Evolutionary conservation across 2,888 invertebrate species (phyloP), one percentile per base, ranked within the genome.

Genomic region (Bhutanitis thaidina): DNA sequence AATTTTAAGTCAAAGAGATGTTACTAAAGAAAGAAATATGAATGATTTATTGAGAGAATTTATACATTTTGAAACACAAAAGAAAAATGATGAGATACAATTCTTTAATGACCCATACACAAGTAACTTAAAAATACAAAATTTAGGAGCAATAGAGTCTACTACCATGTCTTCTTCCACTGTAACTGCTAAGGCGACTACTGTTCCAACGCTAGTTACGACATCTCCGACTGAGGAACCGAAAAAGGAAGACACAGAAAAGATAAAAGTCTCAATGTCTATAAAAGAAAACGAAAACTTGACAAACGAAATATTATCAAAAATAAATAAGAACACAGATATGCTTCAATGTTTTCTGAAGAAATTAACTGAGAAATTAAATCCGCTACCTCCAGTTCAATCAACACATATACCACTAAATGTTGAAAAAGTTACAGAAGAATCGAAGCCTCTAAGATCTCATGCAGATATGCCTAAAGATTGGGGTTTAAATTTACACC

Each of bases 271-370:
- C 1, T 51, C 76, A 1, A 60, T 57, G 0, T 67, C 69, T 0
- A 74, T 81, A 8, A 67, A 76, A 47, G 62, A 64, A 45, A 80
- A 80, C n/a, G 77, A 78, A 1, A 74, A 75, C 14, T 43, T 80
- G 7, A 83, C 84, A 0, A 70, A 70, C 13, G 71, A 75, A 55
- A 79, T 88, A 12, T 53, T 88, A 13, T 68, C 65, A n/a, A 81
- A 80, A 56, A 77, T 87, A 0, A 78, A 84, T 30, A 68, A 55
- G 49, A 87, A 87, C 38, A 85, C 86, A 0, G 69, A 75, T 15
- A 60, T 81, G 10, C 48, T 87, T 8, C 68, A 80, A 55, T 53
- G 40, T 0, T 82, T 86, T 40, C 55, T 88, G 7, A 49, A 61
- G n/a, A 80, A 77, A 61, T 45, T 87, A 8, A 53, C 71, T 0